Conservation (phyloP, 2,113 vertebrate genomes). For the Notarius quadriscutis region DNA sequence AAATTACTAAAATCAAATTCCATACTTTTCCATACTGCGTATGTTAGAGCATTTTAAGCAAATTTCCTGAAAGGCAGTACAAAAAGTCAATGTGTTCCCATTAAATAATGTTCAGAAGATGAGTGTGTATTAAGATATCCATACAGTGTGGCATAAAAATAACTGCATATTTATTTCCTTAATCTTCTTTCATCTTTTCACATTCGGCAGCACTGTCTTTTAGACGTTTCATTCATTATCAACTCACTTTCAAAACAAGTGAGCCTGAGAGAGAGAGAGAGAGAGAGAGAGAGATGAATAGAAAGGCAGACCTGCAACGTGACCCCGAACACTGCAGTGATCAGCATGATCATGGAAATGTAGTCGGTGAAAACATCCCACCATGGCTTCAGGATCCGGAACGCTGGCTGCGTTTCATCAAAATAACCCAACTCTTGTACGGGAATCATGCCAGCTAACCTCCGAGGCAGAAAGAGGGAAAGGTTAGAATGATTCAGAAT, state of each 20-base stretch:
- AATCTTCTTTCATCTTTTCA: neutral
- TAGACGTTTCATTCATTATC: too few species aligned
- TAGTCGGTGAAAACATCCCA: slow-evolving; percentile 99
- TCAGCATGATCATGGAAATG: slow-evolving; percentile 97
- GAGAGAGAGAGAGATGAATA: neutral
- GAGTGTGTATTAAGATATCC: neutral
- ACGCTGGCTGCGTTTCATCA: slow-evolving; percentile 92
- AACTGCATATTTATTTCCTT: too few species aligned
- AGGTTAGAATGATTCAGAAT: too few species aligned
- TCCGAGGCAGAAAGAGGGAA: slow-evolving; percentile 47
- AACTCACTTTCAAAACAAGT: neutral
- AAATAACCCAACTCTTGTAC: slow-evolving; percentile 97
- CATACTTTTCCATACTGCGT: too few species aligned
- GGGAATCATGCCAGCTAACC: slow-evolving; percentile 94
- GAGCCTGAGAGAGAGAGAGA: neutral
- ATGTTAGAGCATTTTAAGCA: neutral
- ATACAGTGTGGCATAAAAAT: neutral
- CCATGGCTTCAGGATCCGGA: slow-evolving; percentile 98
- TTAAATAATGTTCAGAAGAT: neutral
- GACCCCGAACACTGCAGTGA: slow-evolving; percentile 95
- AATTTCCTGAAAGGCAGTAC: neutral
- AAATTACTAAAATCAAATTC: too few species aligned
- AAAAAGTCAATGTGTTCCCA: neutral
- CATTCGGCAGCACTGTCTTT: neutral
- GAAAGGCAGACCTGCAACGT: slow-evolving; percentile 76